Percentiles rank a stretch among this genome's conserved stretches.
These are phyloP conservation scores for Dreissena rostriformis DNA, from an alignment of 1,140 invertebrate genomes.

Conservation along the genomic window DNA sequence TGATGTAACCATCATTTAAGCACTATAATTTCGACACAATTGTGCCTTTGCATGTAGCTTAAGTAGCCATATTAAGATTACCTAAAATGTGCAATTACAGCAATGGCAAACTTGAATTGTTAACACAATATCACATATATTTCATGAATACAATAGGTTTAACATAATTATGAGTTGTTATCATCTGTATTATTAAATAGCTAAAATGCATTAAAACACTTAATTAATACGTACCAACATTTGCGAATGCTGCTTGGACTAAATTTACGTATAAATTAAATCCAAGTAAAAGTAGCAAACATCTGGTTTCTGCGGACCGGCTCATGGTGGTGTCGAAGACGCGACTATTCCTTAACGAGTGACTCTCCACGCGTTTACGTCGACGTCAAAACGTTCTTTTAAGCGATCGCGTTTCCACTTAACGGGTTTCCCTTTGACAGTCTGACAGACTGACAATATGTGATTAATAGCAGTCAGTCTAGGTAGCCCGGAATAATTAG, in stretches of 20 bases:
- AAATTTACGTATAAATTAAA: slow-evolving; percentile 31
- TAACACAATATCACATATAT: background rate
- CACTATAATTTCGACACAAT: too few relatives aligned
- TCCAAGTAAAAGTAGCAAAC: slow-evolving; percentile 7
- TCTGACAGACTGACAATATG: too few relatives aligned
- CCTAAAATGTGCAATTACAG: background rate
- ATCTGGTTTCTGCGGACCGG: too few relatives aligned
- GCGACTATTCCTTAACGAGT: too few relatives aligned
- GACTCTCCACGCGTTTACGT: too few relatives aligned
- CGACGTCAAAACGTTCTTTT: too few relatives aligned
- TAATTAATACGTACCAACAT: slow-evolving; percentile 32
- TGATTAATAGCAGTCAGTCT: too few relatives aligned
- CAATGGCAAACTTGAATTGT: background rate
- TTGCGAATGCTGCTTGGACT: slow-evolving; percentile 37
- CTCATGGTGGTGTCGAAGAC: too few relatives aligned
- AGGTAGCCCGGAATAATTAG: too few relatives aligned
- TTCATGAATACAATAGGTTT: background rate
- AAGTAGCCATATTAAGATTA: background rate
- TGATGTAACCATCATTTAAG: too few relatives aligned
- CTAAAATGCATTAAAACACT: background rate
- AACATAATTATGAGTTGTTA: background rate
- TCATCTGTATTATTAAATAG: background rate
- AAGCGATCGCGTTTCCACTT: too few relatives aligned
- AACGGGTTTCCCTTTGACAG: too few relatives aligned
- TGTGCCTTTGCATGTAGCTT: background rate